Evolutionary conservation across 2,113 vertebrate species (phyloP), one percentile per base, ranked within the genome.

Genomic region (Leucopternis melanops): DNA sequence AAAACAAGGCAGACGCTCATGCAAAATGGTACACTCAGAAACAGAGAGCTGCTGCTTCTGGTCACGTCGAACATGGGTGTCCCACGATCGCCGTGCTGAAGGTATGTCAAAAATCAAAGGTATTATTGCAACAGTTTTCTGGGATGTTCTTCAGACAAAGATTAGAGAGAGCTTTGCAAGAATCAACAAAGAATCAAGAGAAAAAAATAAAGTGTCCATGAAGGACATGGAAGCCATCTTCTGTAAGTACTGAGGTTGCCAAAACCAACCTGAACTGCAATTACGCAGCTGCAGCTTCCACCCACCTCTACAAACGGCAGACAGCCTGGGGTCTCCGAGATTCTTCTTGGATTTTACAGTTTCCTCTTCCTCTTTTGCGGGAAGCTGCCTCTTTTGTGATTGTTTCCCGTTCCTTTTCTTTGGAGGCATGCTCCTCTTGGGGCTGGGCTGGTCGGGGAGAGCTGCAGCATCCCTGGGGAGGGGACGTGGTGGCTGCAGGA

Each of bases 401-500:
- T 57, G 23, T 79, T 71, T 1, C 9, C 16, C 2, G 1, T 57
- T 59, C 25, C 20, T 86, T 73, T 78, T 55, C 40, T 34, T 81
- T 36, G 32, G 36, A 90, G 9, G 18, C 38, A 9, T 1, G 6
- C 10, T 93, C 17, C 26, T 45, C 9, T 69, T 2, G 2, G 49
- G 44, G 16, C 32, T 49, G 49, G n/a, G 14, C 25, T 55, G 38
- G 29, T 16, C 2, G 1, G 16, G 26, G 61, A 55, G 79, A 80
- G 38, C 52, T 69, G 62, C 85, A 61, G 26, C 25, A 17, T 36
- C 14, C 18, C 42, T 42, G 66, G 36, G 17, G 15, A 18, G 3
- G 26, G 21, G 25, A 55, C 3, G 0, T 0, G 0, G 11, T 8
- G 31, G 29, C 54, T 91, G n/a, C 20, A 32, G 1, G 2, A 71